Evolutionary conservation across 2,113 vertebrate species (phyloP).

Genomic region (Puffinus mauretanicus): DNA sequence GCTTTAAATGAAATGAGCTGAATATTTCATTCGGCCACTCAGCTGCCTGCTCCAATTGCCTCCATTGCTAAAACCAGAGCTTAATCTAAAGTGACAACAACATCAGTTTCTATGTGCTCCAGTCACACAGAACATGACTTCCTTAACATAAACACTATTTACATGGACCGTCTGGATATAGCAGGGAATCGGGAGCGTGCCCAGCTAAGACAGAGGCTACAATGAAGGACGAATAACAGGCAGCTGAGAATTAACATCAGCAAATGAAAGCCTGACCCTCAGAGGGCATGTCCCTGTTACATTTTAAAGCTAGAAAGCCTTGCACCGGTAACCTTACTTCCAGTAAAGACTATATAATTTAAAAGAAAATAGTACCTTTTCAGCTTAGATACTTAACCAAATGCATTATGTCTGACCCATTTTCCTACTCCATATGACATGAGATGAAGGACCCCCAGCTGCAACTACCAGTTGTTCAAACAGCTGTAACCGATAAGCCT

Average conservation of each 20-base stretch:
- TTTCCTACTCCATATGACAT: slow-evolving; percentile 52
- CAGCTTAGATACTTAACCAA: slow-evolving; percentile 72
- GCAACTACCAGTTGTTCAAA: slow-evolving; percentile 46
- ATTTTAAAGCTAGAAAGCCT: slow-evolving; percentile 67
- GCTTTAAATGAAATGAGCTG: slow-evolving; percentile 85
- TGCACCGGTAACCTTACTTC: slow-evolving; percentile 65
- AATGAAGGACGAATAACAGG: slow-evolving; percentile 71
- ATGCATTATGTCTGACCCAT: slow-evolving; percentile 65
- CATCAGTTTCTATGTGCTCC: slow-evolving; percentile 86
- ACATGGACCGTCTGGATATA: slow-evolving; percentile 73
- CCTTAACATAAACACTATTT: slow-evolving; percentile 88
- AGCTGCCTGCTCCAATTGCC: slow-evolving; percentile 85
- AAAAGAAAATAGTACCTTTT: slow-evolving; percentile 75
- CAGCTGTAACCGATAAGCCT: slow-evolving; percentile 25
- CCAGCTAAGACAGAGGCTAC: slow-evolving; percentile 70
- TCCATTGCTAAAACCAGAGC: slow-evolving; percentile 79
- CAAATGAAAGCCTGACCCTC: slow-evolving; percentile 79
- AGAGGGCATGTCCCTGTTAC: slow-evolving; percentile 73
- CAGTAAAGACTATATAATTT: slow-evolving; percentile 66
- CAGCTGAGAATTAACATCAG: slow-evolving; percentile 74
- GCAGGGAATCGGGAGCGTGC: slow-evolving; percentile 73
- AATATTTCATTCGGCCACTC: slow-evolving; percentile 89
- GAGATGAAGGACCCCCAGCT: slow-evolving; percentile 35
- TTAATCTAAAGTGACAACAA: slow-evolving; percentile 90
- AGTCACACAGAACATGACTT: slow-evolving; percentile 90